Conservation (phyloP, 2,113 vertebrate genomes). For the Alosa alosa region DNA sequence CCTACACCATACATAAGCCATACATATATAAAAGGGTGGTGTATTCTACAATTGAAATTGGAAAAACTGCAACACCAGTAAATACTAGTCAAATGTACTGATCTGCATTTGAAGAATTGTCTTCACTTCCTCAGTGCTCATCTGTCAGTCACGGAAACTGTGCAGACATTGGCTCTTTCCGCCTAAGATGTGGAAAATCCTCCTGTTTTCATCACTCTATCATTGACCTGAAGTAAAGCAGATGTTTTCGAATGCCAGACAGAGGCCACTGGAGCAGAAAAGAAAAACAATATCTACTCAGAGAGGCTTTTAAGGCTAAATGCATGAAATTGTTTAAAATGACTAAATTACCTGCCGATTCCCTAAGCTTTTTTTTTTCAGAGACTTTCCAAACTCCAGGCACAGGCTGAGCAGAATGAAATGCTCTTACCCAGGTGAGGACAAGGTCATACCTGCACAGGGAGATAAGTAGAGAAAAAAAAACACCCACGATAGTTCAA, state of each 20-base stretch:
- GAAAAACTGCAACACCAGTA: neutral
- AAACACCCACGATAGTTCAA: neutral
- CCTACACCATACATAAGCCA: too few species aligned
- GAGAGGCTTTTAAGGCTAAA: neutral
- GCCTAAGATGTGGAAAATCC: neutral
- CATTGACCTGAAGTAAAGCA: neutral
- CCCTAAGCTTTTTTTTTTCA: neutral
- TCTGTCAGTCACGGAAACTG: neutral
- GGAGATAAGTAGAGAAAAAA: neutral
- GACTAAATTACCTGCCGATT: neutral
- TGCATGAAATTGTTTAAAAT: neutral
- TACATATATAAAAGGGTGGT: too few species aligned
- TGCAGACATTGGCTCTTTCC: neutral
- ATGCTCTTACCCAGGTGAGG: neutral
- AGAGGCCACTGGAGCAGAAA: neutral
- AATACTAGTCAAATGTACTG: neutral
- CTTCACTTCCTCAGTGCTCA: neutral
- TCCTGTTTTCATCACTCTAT: neutral
- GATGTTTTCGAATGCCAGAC: neutral
- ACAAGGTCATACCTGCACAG: neutral
- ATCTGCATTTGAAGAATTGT: neutral
- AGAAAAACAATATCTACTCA: neutral
- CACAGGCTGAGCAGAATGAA: neutral
- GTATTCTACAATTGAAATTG: neutral
- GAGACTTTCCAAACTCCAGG: neutral